A percentile compares a stretch with the other conserved stretches of the same genome.
These are phyloP conservation scores for Thymelicus lineola DNA, from an alignment of 2,888 invertebrate genomes.

Conservation along the genomic window DNA sequence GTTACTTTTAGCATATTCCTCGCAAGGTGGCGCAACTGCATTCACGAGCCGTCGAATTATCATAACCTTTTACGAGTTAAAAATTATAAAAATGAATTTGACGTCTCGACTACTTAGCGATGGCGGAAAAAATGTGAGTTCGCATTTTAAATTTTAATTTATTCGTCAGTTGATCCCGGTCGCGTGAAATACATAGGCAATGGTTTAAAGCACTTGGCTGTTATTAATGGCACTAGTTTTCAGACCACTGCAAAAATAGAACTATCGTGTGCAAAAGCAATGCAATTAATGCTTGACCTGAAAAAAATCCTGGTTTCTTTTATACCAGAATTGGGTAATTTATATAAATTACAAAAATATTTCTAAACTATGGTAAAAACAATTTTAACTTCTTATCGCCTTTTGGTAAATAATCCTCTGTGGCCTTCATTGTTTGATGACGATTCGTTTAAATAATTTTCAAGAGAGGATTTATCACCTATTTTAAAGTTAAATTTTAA, in stretches of 20 bases:
- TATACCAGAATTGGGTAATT: neutral
- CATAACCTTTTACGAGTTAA: slow-evolving; percentile 20
- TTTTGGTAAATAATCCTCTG: too few species aligned
- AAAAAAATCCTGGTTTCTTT: slow-evolving; percentile 29
- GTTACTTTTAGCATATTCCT: slow-evolving; percentile 31
- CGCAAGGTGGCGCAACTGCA: slow-evolving; percentile 23
- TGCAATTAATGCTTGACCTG: slow-evolving; percentile 35
- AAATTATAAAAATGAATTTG: slow-evolving; percentile 27
- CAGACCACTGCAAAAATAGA: slow-evolving; percentile 35
- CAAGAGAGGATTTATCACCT: too few species aligned
- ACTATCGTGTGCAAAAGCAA: slow-evolving; percentile 32
- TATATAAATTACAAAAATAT: neutral
- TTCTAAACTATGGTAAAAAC: neutral
- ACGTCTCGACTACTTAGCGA: slow-evolving; percentile 21
- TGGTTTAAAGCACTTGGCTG: slow-evolving; percentile 26
- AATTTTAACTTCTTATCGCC: too few species aligned
- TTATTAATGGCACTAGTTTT: slow-evolving; percentile 35
- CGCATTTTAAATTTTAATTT: slow-evolving; percentile 33
- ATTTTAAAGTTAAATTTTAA: too few species aligned
- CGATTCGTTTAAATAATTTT: too few species aligned
- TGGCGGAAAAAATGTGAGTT: slow-evolving; percentile 27
- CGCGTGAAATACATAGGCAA: slow-evolving; percentile 32
- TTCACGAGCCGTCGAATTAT: slow-evolving; percentile 35
- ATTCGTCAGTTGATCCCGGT: slow-evolving; percentile 34
- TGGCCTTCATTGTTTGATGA: too few species aligned